These are phyloP conservation scores for Murina feae DNA, from an alignment of 2,113 vertebrate genomes.

Conservation along the genomic window DNA sequence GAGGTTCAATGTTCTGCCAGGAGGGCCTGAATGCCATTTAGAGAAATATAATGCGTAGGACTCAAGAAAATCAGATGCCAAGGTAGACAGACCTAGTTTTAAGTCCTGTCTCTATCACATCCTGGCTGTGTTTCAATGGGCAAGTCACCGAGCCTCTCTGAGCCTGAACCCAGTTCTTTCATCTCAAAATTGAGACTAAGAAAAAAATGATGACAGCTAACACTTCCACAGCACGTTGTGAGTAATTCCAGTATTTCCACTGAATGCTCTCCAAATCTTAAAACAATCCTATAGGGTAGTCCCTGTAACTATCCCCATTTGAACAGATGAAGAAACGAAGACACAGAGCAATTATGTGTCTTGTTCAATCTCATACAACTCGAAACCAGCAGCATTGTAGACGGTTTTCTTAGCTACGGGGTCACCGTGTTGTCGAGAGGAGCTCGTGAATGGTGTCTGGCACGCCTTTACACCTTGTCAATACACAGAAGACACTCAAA, in stretches of 20 bases:
- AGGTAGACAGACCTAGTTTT: not conserved
- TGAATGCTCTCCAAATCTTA: not conserved
- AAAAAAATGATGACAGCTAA: not conserved
- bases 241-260: not conserved
- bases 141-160: not conserved
- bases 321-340: not conserved
- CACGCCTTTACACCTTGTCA: not conserved
- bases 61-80: not conserved
- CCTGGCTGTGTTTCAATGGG: not conserved
- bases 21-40: no score
- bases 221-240: fast-evolving
- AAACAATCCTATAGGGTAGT: not conserved
- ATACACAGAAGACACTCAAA: not conserved
- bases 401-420: not conserved
- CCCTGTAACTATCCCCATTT: not conserved
- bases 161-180: not conserved
- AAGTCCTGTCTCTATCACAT: not conserved
- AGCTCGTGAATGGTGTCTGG: not conserved
- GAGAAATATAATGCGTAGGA: not conserved
- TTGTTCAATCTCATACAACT: not conserved
- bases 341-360: not conserved
- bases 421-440: not conserved
- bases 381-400: not conserved
- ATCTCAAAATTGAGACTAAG: not conserved
- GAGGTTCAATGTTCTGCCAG: not conserved